Percentiles rank a stretch among this genome's conserved stretches.
These are phyloP conservation scores for Hylomyscus alleni DNA, from an alignment of 2,797 vertebrate species.

Conservation along the genomic window DNA sequence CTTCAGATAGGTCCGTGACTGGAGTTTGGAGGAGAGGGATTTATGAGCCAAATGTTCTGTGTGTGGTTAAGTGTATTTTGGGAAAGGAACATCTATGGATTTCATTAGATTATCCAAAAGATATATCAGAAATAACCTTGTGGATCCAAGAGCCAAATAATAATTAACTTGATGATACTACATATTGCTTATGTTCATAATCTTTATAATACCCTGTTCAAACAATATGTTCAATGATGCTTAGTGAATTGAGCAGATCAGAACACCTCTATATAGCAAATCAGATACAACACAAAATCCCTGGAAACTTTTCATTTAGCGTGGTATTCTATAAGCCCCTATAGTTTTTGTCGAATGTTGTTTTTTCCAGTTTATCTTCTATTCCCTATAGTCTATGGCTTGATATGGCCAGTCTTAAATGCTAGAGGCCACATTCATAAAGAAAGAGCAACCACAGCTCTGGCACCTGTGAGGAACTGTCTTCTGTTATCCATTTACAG, in stretches of 20 bases:
- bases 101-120: slow-evolving; percentile 33
- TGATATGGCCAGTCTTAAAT: not conserved
- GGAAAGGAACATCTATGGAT: not conserved
- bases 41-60: not conserved
- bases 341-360: not conserved
- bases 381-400: slow-evolving; percentile 5
- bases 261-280: not conserved
- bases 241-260: not conserved
- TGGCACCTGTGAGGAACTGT: not conserved
- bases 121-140: not conserved
- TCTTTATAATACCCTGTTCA: not conserved
- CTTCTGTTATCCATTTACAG: not conserved
- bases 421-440: not conserved
- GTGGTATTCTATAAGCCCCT: not conserved
- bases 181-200: not conserved
- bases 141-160: not conserved
- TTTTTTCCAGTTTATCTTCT: not conserved
- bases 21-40: not conserved
- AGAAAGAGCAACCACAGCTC: not conserved
- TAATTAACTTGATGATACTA: not conserved
- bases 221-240: not conserved
- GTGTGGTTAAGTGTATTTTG: not conserved
- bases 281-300: accelerated
- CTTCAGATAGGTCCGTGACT: not conserved
- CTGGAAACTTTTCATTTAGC: not conserved